These are phyloP conservation scores for Tylochromis polylepis DNA, from an alignment of 2,113 vertebrate species.

Conservation along the genomic window DNA sequence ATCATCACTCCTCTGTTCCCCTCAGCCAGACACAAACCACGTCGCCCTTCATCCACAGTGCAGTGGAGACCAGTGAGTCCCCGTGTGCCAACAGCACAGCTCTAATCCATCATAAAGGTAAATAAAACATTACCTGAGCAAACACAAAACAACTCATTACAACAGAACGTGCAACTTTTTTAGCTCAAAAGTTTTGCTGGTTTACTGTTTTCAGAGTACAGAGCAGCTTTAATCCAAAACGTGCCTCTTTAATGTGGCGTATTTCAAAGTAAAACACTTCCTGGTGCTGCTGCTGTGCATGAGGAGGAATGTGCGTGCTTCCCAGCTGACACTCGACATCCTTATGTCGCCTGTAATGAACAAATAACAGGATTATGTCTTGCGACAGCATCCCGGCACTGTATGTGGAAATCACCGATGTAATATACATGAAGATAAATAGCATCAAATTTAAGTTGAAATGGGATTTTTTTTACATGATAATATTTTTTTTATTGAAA, in stretches of 20 bases:
- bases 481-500: not conserved
- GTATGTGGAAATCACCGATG: fast-evolving
- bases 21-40: not conserved
- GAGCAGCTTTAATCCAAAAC: not conserved
- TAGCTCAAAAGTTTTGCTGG: not conserved
- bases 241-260: fast-evolving
- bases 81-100: not conserved
- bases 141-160: not conserved
- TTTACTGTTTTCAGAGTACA: not conserved
- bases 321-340: not conserved
- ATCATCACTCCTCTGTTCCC: not conserved
- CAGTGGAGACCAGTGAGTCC: not conserved
- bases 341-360: not conserved
- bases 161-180: not conserved
- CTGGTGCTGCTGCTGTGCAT: not conserved
- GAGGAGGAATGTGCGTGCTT: not conserved
- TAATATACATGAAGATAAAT: not conserved
- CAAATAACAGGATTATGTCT: not conserved
- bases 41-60: not conserved
- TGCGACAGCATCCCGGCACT: not conserved
- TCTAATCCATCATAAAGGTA: not conserved
- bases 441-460: not conserved
- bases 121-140: fast-evolving
- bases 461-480: fast-evolving
- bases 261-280: not conserved